A percentile compares a stretch with the other conserved stretches of the same genome.
These are phyloP conservation scores for Ophonus ardosiacus DNA, from an alignment of 2,888 invertebrate genomes.

Conservation along the genomic window DNA sequence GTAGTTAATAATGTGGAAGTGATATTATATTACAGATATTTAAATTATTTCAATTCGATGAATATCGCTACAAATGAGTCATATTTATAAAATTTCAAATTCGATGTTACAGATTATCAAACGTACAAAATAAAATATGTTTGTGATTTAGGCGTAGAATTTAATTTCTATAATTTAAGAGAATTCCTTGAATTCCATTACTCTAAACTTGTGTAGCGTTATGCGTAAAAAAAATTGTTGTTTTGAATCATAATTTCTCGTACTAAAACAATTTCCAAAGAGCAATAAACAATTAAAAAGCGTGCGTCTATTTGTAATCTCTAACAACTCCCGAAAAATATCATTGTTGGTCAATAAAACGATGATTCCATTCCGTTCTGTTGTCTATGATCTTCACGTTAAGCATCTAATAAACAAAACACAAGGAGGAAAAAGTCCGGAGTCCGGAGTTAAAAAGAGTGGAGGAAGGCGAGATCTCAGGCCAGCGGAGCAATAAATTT, in stretches of 20 bases:
- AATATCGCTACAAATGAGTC: too few relatives aligned
- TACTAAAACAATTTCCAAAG: constrained; percentile 6
- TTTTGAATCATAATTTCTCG: too few relatives aligned
- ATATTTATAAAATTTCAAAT: too few relatives aligned
- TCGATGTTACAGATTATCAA: too few relatives aligned
- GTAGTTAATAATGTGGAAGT: too few relatives aligned
- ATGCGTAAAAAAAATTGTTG: neutral
- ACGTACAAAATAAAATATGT: too few relatives aligned
- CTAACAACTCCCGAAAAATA: neutral
- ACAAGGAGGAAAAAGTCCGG: constrained; percentile 11
- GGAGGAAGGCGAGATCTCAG: constrained; percentile 20
- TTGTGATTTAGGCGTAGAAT: too few relatives aligned
- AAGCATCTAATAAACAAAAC: constrained; percentile 51
- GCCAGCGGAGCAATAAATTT: constrained; percentile 43
- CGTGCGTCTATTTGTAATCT: neutral
- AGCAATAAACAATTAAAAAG: constrained; percentile 24
- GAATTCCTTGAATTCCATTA: too few relatives aligned
- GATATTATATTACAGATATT: too few relatives aligned
- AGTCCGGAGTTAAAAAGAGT: constrained; percentile 42
- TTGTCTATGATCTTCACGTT: constrained; percentile 12
- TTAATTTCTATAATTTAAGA: too few relatives aligned
- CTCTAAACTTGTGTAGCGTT: neutral
- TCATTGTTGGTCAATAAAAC: constrained; percentile 10
- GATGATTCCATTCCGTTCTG: neutral
- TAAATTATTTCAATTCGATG: too few relatives aligned